phyloP scores from a whole-genome alignment of 2,797 vertebrate species.

The Eulemur mongoz region DNA sequence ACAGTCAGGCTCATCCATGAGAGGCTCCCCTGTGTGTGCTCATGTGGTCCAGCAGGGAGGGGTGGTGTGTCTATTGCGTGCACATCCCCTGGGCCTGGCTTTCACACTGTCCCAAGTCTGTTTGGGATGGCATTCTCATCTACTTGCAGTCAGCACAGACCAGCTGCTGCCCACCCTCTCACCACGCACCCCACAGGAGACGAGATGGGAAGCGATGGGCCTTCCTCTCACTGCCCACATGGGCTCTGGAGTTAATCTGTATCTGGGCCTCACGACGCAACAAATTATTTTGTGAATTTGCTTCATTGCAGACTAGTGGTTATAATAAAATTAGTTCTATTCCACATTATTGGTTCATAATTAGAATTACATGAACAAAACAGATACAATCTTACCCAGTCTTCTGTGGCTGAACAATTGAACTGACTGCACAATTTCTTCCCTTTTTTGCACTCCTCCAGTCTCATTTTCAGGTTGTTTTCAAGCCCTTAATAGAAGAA shows the following conservation, averaged over 20 bases:
- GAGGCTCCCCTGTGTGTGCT: fast-evolving
- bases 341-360: conserved; percentile 66
- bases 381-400: conserved; percentile 36
- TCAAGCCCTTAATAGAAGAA: not conserved
- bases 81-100: not conserved
- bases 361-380: conserved; percentile 68
- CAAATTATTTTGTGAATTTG: conserved; percentile 47
- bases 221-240: fast-evolving
- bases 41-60: not conserved
- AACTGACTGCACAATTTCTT: not conserved
- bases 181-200: not conserved
- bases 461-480: conserved; percentile 29
- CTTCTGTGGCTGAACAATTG: not conserved
- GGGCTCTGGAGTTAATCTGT: not conserved
- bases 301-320: conserved; percentile 59
- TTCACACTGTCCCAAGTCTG: not conserved
- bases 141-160: not conserved
- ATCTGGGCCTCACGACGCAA: conserved; percentile 1
- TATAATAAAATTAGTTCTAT: conserved; percentile 68
- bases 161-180: fast-evolving
- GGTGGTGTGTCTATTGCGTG: fast-evolving
- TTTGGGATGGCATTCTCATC: not conserved
- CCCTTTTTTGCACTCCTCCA: not conserved
- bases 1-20: fast-evolving
- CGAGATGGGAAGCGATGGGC: not conserved